Base-by-base conservation (phyloP, 2,888 invertebrate genomes). In the Xiphydria camelus region DNA sequence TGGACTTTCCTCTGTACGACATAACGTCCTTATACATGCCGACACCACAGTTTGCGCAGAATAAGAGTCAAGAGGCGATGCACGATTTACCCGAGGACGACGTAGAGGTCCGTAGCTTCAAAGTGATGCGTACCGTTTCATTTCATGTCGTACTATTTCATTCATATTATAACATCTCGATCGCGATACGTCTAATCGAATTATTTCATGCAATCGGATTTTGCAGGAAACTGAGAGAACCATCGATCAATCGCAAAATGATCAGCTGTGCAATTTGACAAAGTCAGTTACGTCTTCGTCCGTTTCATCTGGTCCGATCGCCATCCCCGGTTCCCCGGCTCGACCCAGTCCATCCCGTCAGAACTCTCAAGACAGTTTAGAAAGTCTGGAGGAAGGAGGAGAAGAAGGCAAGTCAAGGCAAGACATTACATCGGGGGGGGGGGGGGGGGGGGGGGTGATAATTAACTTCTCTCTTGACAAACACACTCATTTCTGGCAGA, bases 1-100 rank as follows among this genome's bases (percentile, higher is more conserved):
- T 80, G n/a, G 83, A 86, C 66, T 80, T 82, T 43, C 86, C 87
- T 33, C 76, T 88, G 55, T 84, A 84, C 56, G 90, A 91, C 70
- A 81, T 91, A 51, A 84, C 87, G 20, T 86, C 88, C 44, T 76
- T 93, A 38, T 87, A 88, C 67, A 79, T 86, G 73, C 85, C 87
- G 12, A 80, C 82, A 3, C 57, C 66, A 4, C 67, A 68, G 45
- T 48, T 56, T 39, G 26, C 57, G 25, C 41, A 53, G 9, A 66
- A 63, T 22, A 70, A 64, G 32, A 68, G 60, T 45, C 71, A 68
- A 43, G 69, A 75, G 38, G 50, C 46, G 9, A 41, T 57, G 1
- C 60, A 61, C 1, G 67, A 71, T 41, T 62, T 62, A 41, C 66
- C 65, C 5, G 68, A 64, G 6, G 69, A 72, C 19, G 70, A 71